These are phyloP conservation scores for Ips nitidus DNA, from an alignment of 1,140 invertebrate species.

Conservation along the genomic window DNA sequence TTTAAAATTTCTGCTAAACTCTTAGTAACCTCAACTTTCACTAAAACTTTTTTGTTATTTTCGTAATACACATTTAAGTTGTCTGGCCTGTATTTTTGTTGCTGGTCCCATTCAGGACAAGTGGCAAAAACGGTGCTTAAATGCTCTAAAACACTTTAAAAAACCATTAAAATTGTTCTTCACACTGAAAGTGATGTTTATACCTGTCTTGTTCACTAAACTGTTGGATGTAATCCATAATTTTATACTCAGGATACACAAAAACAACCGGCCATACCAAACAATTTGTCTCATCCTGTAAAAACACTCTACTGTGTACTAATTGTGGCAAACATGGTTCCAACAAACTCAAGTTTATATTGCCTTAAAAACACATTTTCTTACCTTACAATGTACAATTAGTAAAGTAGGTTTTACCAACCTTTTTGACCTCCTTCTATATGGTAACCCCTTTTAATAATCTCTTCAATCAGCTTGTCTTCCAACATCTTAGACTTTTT, in stretches of 20 bases:
- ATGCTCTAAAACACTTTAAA: constrained; percentile 69
- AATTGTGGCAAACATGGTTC: constrained; percentile 66
- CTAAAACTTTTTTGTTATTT: constrained; percentile 66
- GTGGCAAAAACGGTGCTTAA: constrained; percentile 72
- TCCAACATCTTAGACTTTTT: constrained; percentile 61
- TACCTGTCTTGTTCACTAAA: constrained; percentile 74
- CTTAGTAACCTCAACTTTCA: constrained; percentile 61
- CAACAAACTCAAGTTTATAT: constrained; percentile 56
- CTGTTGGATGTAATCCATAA: constrained; percentile 72
- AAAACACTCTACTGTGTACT: constrained; percentile 59
- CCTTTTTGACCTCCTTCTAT: constrained; percentile 47
- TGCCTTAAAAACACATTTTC: constrained; percentile 30
- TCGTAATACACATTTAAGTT: constrained; percentile 81
- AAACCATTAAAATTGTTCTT: neutral
- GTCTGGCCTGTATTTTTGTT: constrained; percentile 66
- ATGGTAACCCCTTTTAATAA: constrained; percentile 57
- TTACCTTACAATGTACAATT: neutral
- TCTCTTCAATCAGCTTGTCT: constrained; percentile 58
- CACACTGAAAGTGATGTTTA: constrained; percentile 23
- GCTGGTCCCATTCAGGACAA: constrained; percentile 72
- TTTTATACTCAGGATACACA: constrained; percentile 77
- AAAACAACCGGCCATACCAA: constrained; percentile 82
- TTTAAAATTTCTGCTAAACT: constrained; percentile 66
- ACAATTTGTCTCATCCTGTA: constrained; percentile 57
- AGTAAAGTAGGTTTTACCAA: neutral